Evolutionary conservation across 2,888 invertebrate genomes (phyloP).

Genomic region (Agrilus biguttatus): DNA sequence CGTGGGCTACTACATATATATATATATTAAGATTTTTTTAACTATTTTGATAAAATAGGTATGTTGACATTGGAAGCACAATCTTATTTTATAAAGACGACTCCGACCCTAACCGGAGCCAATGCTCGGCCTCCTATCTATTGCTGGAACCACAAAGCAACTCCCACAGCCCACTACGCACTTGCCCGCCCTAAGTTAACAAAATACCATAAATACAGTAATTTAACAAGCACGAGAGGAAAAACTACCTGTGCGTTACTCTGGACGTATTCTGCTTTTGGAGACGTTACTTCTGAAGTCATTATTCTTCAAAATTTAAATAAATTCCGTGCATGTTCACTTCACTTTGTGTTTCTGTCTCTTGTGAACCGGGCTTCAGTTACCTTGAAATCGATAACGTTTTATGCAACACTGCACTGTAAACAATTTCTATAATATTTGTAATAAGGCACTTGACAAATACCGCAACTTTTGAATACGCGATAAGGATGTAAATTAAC

Average conservation of each 20-base stretch:
- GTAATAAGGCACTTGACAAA: neutral
- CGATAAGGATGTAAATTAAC: constrained; percentile 2
- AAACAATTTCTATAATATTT: too few species aligned
- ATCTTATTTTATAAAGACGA: constrained; percentile 4
- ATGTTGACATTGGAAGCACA: neutral
- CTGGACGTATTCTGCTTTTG: constrained; percentile 23
- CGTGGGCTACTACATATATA: too few species aligned
- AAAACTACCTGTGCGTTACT: constrained; percentile 20
- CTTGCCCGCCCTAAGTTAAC: constrained; percentile 17
- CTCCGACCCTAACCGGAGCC: constrained; percentile 19
- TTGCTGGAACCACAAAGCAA: constrained; percentile 20
- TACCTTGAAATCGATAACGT: too few species aligned
- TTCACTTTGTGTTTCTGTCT: constrained; percentile 10
- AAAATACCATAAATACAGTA: constrained; percentile 7
- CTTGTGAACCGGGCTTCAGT: constrained; percentile 11
- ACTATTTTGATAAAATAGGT: too few species aligned
- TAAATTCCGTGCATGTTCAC: constrained; percentile 14
- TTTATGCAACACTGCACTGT: too few species aligned
- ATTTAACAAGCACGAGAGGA: constrained; percentile 1
- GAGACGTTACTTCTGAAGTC: constrained; percentile 18
- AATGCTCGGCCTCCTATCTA: constrained; percentile 26
- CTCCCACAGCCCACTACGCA: constrained; percentile 22
- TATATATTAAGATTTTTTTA: too few species aligned
- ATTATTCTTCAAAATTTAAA: constrained; percentile 13
- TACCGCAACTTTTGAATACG: neutral